These are phyloP conservation scores for Galago senegalensis DNA, from an alignment of 2,797 vertebrate genomes.

Conservation along the genomic window DNA sequence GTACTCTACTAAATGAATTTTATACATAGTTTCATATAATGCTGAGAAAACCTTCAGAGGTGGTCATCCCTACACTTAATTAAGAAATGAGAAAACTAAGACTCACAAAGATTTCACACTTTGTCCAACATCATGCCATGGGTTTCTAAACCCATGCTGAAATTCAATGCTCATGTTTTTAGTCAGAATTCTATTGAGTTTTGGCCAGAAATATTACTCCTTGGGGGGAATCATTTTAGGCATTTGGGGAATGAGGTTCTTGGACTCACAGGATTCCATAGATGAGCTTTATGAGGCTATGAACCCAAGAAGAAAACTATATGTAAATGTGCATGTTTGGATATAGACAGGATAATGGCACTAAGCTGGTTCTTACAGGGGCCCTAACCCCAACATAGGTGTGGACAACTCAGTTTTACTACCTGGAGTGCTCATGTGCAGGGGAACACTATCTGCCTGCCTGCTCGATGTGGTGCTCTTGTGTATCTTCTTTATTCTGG, in stretches of 20 bases:
- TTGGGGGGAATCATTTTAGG: neutral
- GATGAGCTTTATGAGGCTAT: neutral
- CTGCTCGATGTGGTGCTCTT: neutral
- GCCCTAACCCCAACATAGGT: neutral
- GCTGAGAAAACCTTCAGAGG: neutral
- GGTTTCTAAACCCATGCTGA: conserved; percentile 16
- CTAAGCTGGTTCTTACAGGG: neutral
- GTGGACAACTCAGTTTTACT: neutral
- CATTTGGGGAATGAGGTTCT: neutral
- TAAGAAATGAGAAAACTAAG: conserved; percentile 9
- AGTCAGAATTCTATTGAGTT: neutral
- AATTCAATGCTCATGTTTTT: neutral
- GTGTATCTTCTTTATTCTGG: neutral
- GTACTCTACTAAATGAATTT: neutral
- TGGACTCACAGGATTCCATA: neutral
- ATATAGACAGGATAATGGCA: neutral
- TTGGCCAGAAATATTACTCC: neutral
- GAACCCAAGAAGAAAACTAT: neutral
- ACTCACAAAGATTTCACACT: neutral
- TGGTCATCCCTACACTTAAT: neutral
- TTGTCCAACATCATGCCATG: neutral
- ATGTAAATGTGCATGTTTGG: neutral
- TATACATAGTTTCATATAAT: neutral
- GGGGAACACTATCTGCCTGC: no score
- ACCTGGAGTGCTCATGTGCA: neutral